Evolutionary conservation across 2,888 invertebrate species (phyloP), one percentile per base, ranked within the genome.

Genomic region (Podotricha telesiphe): DNA sequence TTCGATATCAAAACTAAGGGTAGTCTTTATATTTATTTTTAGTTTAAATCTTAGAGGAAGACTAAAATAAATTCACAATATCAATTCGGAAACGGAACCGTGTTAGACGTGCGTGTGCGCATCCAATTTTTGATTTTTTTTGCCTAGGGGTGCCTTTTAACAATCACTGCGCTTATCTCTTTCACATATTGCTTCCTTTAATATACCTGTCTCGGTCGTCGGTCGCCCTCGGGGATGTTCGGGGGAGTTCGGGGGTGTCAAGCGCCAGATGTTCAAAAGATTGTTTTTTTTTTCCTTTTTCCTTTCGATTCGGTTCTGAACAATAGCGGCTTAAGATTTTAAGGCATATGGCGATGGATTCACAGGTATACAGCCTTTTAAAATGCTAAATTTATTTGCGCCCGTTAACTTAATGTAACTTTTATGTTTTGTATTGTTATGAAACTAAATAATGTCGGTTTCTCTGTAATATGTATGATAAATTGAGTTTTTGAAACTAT

Each of bases 241-340:
- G 83, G 80, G 84, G 85, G 82, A 79, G 82, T 78, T 74, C 77
- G 79, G 81, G 85, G 84, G 84, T 83, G 85, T 78, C 76, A 72
- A 76, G 72, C 82, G 84, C 82, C 87, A 87, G 87, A 87, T 87
- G 87, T 86, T 86, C 75, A 71, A 75, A 72, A 74, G 77, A 78
- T 81, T 80, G 79, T 82, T 79, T 81, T 77, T 81, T 78, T 77
- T 75, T 74, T 75, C 20, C 34, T 53, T 53, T 55, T 55, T 55
- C 76, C 74, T 73, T 81, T 81, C 79, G 82, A 77, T 80, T 83
- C 80, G 79, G 80, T 76, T 74, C 75, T 69, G 79, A 80, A 86
- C 86, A 86, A 86, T 86, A 84, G 80, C 64, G 76, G 75, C 75
- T 64, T 76, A 75, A 78, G 82, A 78, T 77, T 76, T 74, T 66